A percentile compares a stretch with the other conserved stretches of the same genome.
Conservation (phyloP, 2,797 vertebrate species). For the Choloepus didactylus region DNA sequence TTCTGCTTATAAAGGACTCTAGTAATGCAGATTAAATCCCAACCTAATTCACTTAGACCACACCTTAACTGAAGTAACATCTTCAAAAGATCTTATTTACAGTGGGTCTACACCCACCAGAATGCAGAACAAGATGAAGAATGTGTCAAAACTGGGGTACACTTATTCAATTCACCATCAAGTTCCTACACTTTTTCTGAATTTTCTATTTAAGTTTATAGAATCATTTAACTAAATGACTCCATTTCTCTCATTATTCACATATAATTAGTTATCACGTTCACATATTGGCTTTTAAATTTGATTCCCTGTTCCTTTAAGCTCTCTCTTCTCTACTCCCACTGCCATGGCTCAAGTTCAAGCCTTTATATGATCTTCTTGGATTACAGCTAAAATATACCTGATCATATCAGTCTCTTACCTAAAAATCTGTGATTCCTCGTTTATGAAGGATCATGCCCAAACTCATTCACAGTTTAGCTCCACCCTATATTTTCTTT, state of each 20-base stretch:
- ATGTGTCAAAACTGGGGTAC: too few relatives aligned
- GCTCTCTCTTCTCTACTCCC: neutral
- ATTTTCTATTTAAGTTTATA: conserved; percentile 39
- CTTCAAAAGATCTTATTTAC: too few relatives aligned
- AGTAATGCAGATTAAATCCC: too few relatives aligned
- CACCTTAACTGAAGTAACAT: too few relatives aligned
- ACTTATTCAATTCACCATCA: too few relatives aligned
- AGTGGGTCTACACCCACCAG: too few relatives aligned
- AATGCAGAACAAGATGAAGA: too few relatives aligned
- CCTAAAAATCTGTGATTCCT: neutral
- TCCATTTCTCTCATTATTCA: neutral
- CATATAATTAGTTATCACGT: neutral
- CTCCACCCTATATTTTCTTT: too few relatives aligned
- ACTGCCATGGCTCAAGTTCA: neutral
- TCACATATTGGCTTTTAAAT: neutral
- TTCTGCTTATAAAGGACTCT: too few relatives aligned
- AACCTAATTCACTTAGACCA: too few relatives aligned
- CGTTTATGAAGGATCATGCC: too few relatives aligned
- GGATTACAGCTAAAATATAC: neutral
- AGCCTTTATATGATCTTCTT: neutral
- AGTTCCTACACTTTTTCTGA: neutral
- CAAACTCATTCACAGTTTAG: too few relatives aligned
- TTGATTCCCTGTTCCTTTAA: neutral
- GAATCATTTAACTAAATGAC: neutral
- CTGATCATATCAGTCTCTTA: neutral